Evolutionary conservation across 2,888 invertebrate species (phyloP).

Genomic region (Philopedon plagiatum): DNA sequence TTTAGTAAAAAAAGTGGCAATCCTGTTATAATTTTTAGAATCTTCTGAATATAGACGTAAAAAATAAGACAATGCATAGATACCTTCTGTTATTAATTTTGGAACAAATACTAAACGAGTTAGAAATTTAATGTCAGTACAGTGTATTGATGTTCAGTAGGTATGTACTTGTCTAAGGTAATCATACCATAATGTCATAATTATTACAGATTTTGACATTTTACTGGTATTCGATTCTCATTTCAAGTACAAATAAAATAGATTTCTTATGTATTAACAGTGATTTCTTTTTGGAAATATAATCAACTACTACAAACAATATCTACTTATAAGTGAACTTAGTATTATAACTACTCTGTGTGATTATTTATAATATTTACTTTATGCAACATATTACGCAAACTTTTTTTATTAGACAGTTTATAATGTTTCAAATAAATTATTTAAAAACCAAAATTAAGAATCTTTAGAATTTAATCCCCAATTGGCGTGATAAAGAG

Average conservation of each 20-base stretch:
- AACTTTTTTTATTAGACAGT: slow-evolving; percentile 43
- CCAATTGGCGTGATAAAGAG: slow-evolving; percentile 32
- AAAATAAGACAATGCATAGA: slow-evolving; percentile 16
- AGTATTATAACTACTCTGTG: slow-evolving; percentile 49
- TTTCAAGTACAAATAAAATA: slow-evolving; percentile 3
- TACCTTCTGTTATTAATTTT: slow-evolving; percentile 22
- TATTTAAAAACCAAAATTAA: slow-evolving; percentile 41
- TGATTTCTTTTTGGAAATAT: slow-evolving; percentile 16
- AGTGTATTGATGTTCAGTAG: slow-evolving; percentile 22
- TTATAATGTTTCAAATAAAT: slow-evolving; percentile 49
- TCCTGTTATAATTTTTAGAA: slow-evolving; percentile 35
- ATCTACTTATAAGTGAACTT: slow-evolving; percentile 37
- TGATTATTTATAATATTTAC: slow-evolving; percentile 48
- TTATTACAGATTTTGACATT: not conserved
- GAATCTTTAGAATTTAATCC: slow-evolving; percentile 26
- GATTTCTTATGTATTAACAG: not conserved
- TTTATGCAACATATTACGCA: slow-evolving; percentile 36
- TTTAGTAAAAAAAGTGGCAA: slow-evolving; percentile 40
- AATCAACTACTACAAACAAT: slow-evolving; percentile 27
- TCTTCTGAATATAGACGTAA: not conserved
- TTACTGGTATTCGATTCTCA: not conserved
- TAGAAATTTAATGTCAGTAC: slow-evolving; percentile 29
- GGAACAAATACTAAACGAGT: slow-evolving; percentile 12
- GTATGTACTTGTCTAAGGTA: slow-evolving; percentile 18
- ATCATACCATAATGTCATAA: slow-evolving; percentile 7